Conservation (phyloP, 2,113 vertebrate species). For the Psophia crepitans region DNA sequence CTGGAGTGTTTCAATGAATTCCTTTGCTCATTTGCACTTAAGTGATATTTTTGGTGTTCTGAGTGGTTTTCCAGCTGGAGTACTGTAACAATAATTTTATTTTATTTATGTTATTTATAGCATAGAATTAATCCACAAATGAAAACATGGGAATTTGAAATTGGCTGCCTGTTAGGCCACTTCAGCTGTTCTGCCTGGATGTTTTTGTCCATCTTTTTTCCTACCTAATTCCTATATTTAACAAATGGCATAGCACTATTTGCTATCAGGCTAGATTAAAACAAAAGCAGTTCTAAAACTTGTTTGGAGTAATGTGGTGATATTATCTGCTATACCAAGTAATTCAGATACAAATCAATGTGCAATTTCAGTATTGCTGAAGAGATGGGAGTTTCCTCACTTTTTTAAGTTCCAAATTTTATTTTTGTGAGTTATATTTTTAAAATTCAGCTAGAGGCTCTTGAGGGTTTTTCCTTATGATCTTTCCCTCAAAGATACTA, state of each 20-base stretch:
- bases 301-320: neutral
- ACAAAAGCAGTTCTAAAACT: neutral
- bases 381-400: neutral
- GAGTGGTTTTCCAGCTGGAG: neutral
- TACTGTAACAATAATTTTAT: neutral
- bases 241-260: neutral
- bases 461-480: neutral
- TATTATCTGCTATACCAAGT: neutral
- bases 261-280: neutral
- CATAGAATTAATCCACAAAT: neutral
- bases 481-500: neutral
- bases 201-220: neutral
- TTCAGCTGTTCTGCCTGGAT: neutral
- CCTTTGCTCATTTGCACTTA: conserved; percentile 26
- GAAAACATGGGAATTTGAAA: neutral
- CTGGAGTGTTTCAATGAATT: neutral
- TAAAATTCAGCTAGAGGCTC: neutral
- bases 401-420: neutral
- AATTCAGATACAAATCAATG: neutral
- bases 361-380: neutral
- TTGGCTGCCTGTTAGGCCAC: neutral
- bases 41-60: neutral
- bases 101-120: conserved; percentile 21
- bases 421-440: neutral
- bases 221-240: neutral